phyloP scores from a whole-genome alignment of 2,797 vertebrate genomes.

The Brachyrhaphis roseni region DNA sequence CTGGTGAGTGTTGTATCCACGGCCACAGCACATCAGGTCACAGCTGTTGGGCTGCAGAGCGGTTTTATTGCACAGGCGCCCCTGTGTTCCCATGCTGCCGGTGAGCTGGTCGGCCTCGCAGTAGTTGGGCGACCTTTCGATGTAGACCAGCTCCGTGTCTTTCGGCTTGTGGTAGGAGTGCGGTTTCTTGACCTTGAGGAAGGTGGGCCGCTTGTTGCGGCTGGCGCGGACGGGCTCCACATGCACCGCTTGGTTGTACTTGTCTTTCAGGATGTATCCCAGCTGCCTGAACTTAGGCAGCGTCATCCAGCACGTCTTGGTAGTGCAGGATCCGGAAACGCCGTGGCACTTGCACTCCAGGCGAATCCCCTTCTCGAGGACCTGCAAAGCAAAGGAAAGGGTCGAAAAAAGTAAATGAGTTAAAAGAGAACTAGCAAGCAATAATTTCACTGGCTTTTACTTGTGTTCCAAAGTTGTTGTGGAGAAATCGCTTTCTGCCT shows the following conservation, averaged over 20 bases:
- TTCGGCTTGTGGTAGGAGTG: conserved; percentile 95
- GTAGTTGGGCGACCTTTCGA: conserved; percentile 96
- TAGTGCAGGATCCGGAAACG: conserved; percentile 96
- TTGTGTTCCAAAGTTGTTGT: neutral
- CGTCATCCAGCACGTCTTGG: conserved; percentile 97
- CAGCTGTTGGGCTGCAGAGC: conserved; percentile 92
- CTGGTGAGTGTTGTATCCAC: conserved; percentile 97
- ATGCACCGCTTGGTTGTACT: conserved; percentile 93
- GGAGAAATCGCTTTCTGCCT: conserved; percentile 13
- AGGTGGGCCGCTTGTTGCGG: conserved; percentile 94
- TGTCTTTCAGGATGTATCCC: conserved; percentile 95
- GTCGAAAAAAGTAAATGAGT: neutral
- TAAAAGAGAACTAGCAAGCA: neutral
- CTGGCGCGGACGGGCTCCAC: conserved; percentile 94
- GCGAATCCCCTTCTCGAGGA: conserved; percentile 94
- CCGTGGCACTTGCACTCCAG: conserved; percentile 97
- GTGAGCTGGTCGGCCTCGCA: conserved; percentile 93
- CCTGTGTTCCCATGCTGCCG: conserved; percentile 94
- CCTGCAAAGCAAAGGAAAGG: conserved; percentile 57
- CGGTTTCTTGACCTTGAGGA: conserved; percentile 96
- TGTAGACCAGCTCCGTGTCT: conserved; percentile 96
- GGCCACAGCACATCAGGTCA: conserved; percentile 96
- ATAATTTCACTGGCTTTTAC: neutral
- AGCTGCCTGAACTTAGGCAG: conserved; percentile 96
- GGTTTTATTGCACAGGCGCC: conserved; percentile 96